These are phyloP conservation scores for Brachionus manjavacas DNA, from an alignment of 1,140 invertebrate species.

Conservation along the genomic window DNA sequence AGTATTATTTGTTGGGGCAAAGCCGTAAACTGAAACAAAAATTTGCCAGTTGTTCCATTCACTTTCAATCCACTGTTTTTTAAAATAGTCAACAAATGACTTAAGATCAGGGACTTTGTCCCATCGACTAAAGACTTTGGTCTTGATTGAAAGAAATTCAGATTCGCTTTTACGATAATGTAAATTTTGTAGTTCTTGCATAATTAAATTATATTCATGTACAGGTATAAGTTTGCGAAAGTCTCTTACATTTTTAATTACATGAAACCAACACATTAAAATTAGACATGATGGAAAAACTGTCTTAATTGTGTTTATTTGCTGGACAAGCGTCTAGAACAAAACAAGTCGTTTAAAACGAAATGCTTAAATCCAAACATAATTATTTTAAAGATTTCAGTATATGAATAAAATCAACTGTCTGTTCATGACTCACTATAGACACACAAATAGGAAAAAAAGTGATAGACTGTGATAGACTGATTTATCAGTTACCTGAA, in stretches of 20 bases:
- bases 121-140: too few relatives aligned
- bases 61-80: too few relatives aligned
- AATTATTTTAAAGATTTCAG: background rate
- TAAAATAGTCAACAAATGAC: too few relatives aligned
- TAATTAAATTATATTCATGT: background rate
- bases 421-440: background rate
- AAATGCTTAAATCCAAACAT: background rate
- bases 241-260: background rate
- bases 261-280: background rate
- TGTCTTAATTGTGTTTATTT: background rate
- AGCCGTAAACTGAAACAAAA: too few relatives aligned
- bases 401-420: background rate
- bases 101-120: too few relatives aligned
- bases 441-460: background rate
- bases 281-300: slow-evolving; percentile 1
- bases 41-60: too few relatives aligned
- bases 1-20: background rate
- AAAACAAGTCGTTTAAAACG: too few relatives aligned
- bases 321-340: background rate
- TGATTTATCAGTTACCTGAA: background rate
- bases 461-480: too few relatives aligned
- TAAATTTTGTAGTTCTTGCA: too few relatives aligned
- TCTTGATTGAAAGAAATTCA: too few relatives aligned
- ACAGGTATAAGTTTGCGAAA: background rate
- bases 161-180: too few relatives aligned